Conservation (phyloP, 2,888 invertebrate genomes). For the Embidobia sp. region DNA sequence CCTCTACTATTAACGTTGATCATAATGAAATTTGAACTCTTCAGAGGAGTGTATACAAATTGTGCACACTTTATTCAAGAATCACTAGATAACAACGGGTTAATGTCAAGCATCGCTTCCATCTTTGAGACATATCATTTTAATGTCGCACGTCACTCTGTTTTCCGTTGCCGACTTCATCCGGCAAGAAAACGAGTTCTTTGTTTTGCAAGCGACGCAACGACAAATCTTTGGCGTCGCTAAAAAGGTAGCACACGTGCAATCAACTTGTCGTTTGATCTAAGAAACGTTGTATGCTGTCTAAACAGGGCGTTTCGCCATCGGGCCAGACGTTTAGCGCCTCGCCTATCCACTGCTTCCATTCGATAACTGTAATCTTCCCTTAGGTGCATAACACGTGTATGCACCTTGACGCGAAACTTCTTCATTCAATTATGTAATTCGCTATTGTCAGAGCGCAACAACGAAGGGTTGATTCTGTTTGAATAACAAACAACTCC, state of each 20-base stretch:
- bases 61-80: too few species aligned
- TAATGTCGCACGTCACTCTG: too few species aligned
- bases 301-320: conserved; percentile 42
- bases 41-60: too few species aligned
- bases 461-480: conserved; percentile 29
- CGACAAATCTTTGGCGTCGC: background rate
- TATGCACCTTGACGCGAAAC: conserved; percentile 21
- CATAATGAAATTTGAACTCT: too few species aligned
- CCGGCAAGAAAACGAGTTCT: too few species aligned
- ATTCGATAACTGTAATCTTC: conserved; percentile 44
- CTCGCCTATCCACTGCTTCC: conserved; percentile 15
- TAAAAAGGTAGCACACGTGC: conserved; percentile 37
- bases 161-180: too few species aligned
- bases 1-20: too few species aligned
- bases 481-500: conserved; percentile 40
- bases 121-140: too few species aligned
- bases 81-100: too few species aligned
- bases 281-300: conserved; percentile 43
- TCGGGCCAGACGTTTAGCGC: conserved; percentile 36
- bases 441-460: conserved; percentile 21
- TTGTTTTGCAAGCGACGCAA: too few species aligned
- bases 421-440: conserved; percentile 49
- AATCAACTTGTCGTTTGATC: conserved; percentile 55
- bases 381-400: conserved; percentile 12
- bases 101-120: too few species aligned